Percentiles rank a stretch among this genome's conserved stretches.
These are phyloP conservation scores for Zelleria hepariella DNA, from an alignment of 2,888 invertebrate species.

Conservation along the genomic window DNA sequence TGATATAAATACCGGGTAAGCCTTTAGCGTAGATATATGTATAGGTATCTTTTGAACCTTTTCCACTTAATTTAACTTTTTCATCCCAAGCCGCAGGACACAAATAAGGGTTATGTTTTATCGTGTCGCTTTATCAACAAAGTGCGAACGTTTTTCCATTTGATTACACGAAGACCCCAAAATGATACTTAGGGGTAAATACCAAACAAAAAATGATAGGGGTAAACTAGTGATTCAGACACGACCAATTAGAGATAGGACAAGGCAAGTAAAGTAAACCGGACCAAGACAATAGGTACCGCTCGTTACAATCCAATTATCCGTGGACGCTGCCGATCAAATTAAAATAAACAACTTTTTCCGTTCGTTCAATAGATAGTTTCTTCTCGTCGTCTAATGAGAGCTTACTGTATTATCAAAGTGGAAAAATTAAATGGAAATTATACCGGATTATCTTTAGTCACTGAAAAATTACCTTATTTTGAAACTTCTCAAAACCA, in stretches of 20 bases:
- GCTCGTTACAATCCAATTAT: background rate
- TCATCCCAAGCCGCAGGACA: background rate
- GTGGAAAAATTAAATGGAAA: too few species aligned
- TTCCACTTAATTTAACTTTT: background rate
- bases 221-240: background rate
- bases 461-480: too few species aligned
- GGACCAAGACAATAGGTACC: background rate
- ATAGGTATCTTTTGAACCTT: background rate
- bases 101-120: background rate
- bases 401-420: background rate
- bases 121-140: background rate
- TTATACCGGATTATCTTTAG: too few species aligned
- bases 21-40: too few species aligned
- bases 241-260: background rate
- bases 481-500: too few species aligned
- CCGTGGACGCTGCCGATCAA: background rate
- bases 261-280: background rate
- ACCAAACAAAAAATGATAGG: background rate
- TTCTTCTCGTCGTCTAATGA: background rate
- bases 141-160: background rate
- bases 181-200: too few species aligned
- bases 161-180: background rate
- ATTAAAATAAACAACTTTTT: background rate
- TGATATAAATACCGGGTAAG: too few species aligned
- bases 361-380: background rate